Evolutionary conservation across 1,140 invertebrate genomes (phyloP).

Genomic region (Sesamia nonagrioides): DNA sequence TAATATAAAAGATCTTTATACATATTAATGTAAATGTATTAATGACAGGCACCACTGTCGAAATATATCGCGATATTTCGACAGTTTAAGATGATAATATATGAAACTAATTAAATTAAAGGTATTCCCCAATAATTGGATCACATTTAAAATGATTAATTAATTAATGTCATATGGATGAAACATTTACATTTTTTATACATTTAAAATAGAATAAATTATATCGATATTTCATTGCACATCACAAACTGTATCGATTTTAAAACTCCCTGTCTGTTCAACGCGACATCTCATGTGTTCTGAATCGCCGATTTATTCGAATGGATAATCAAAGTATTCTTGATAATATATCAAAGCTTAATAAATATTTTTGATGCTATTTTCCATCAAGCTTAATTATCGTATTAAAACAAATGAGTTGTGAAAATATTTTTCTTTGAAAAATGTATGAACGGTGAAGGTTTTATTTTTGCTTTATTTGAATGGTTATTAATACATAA

Average conservation of each 20-base stretch:
- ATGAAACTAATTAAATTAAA: not conserved
- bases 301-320: conserved; percentile 20
- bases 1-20: no score
- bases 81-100: not conserved
- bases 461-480: no score
- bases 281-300: conserved; percentile 28
- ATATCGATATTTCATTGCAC: conserved; percentile 12
- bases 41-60: not conserved
- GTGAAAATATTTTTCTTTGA: not conserved
- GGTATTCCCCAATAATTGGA: not conserved
- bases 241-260: conserved; percentile 18
- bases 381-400: not conserved
- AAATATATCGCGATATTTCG: not conserved
- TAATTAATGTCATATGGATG: not conserved
- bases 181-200: no score
- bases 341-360: conserved; percentile 17
- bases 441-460: no score
- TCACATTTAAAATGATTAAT: not conserved
- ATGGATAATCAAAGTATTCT: conserved; percentile 22
- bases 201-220: not conserved
- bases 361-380: not conserved
- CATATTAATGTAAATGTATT: not conserved
- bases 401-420: not conserved
- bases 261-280: conserved; percentile 2
- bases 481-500: not conserved